Evolutionary conservation across 1,140 invertebrate species (phyloP), one percentile per base, ranked within the genome.

Genomic region (Drosophila gunungcola): DNA sequence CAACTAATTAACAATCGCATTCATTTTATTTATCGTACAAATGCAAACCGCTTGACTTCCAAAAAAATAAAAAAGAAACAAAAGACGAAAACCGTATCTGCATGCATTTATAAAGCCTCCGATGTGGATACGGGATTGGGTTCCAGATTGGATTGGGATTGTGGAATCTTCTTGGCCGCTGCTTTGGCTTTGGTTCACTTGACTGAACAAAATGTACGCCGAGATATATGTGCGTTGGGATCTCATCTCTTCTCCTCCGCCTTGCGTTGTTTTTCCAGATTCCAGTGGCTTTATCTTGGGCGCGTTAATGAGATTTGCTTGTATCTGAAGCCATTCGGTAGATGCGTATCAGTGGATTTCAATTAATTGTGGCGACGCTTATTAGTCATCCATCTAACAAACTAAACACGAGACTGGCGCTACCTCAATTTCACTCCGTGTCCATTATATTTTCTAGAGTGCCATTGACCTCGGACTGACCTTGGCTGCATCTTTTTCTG

Each of bases 311-410:
- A 89, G 84, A 89, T 89, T 89, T 89, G 84, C 84, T 89, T 89
- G 84, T 89, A 89, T 89, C 84, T 89, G 85, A 69, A 84, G 85
- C 84, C 84, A 89, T 89, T 89, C 84, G 80, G 85, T 72, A 89
- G 84, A 89, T 89, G 80, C 80, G 69, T 89, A 89, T 89, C 84
- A 84, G 84, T 78, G 80, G 84, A 73, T 89, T 89, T 89, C 84
- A 89, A 89, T 89, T 89, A 89, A 89, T 89, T 89, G 85, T 89
- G 84, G 84, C 77, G 84, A 89, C 85, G 84, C 85, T 90, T 89
- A 89, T 89, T 89, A 89, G 84, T 89, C 84, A 89, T 89, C 84
- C 80, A 89, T 89, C 84, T 89, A 89, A 89, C 85, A 57, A 78
- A 77, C 63, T 76, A 76, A 76, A 88, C 85, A 83, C 67, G 74